Conservation (phyloP, 2,797 vertebrate genomes). For the Melanotaenia parkinsoni region DNA sequence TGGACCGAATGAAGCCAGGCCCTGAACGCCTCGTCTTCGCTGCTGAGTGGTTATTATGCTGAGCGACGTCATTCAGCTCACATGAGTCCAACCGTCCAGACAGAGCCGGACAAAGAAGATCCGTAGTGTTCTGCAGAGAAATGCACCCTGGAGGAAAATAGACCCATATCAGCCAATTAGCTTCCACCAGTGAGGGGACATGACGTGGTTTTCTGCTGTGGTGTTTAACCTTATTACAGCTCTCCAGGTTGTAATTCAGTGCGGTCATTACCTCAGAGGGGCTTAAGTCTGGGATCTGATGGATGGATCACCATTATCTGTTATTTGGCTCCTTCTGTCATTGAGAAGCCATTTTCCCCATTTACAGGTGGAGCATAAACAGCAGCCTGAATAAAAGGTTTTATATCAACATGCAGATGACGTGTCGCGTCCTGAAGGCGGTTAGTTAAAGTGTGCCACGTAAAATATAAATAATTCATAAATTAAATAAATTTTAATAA, state of each 20-base stretch:
- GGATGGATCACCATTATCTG: slow-evolving; percentile 60
- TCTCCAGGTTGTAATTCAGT: slow-evolving; percentile 45
- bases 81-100: slow-evolving; percentile 51
- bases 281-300: slow-evolving; percentile 32
- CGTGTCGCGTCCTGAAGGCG: too few relatives aligned
- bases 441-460: too few relatives aligned
- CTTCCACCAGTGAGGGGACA: slow-evolving; percentile 33
- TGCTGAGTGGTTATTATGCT: slow-evolving; percentile 38
- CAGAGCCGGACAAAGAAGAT: slow-evolving; percentile 29
- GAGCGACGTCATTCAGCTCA: slow-evolving; percentile 29
- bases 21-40: slow-evolving; percentile 7
- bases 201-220: slow-evolving; percentile 53
- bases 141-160: slow-evolving; percentile 52
- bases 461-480: too few relatives aligned
- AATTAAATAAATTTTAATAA: too few relatives aligned
- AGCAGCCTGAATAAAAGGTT: slow-evolving; percentile 17
- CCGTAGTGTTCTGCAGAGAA: slow-evolving; percentile 34
- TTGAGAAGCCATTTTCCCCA: slow-evolving; percentile 35
- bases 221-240: slow-evolving; percentile 64
- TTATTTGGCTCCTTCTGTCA: slow-evolving; percentile 53
- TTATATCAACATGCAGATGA: neutral
- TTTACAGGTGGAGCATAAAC: slow-evolving; percentile 28
- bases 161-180: slow-evolving; percentile 63
- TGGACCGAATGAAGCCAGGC: slow-evolving; percentile 22
- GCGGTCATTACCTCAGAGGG: slow-evolving; percentile 48